phyloP scores from a whole-genome alignment of 2,888 invertebrate species.

The Ophioninae sp. region DNA sequence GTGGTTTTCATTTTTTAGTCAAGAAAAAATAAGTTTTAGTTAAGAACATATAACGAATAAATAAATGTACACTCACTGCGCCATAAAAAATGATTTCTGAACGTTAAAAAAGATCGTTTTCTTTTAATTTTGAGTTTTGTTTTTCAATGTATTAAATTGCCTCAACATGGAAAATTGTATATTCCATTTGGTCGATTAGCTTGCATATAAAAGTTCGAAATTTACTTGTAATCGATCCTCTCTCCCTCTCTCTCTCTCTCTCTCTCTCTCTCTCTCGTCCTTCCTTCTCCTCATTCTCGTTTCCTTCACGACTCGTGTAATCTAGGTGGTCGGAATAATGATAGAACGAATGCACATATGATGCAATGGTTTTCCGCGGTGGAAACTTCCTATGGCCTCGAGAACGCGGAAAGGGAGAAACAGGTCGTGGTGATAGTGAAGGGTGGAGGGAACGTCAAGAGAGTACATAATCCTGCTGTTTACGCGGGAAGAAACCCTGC shows the following conservation, averaged over 20 bases:
- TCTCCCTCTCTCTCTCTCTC: slow-evolving; percentile 8
- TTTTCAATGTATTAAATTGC: too few relatives aligned
- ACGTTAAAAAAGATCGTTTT: too few relatives aligned
- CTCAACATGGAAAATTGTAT: slow-evolving; percentile 6
- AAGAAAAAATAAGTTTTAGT: too few relatives aligned
- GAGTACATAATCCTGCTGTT: slow-evolving; percentile 46
- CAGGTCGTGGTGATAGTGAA: slow-evolving; percentile 12
- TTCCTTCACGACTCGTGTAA: background rate
- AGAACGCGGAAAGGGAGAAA: slow-evolving; percentile 27
- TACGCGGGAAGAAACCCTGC: slow-evolving; percentile 45
- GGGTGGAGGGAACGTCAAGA: slow-evolving; percentile 16
- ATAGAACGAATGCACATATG: slow-evolving; percentile 9
- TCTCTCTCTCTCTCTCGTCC: background rate
- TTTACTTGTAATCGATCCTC: slow-evolving; percentile 34
- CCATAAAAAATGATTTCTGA: too few relatives aligned
- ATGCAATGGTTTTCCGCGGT: slow-evolving; percentile 12
- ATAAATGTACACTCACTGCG: too few relatives aligned
- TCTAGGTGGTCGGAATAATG: slow-evolving; percentile 29
- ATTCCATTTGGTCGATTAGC: slow-evolving; percentile 48
- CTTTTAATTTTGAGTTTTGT: too few relatives aligned
- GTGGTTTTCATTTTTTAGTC: too few relatives aligned
- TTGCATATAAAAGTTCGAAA: slow-evolving; percentile 29
- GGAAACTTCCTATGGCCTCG: slow-evolving; percentile 55
- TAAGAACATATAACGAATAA: too few relatives aligned
- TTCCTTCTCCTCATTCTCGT: background rate